These are phyloP conservation scores for Adrianichthys oophorus DNA, from an alignment of 2,797 vertebrate species.

Conservation along the genomic window DNA sequence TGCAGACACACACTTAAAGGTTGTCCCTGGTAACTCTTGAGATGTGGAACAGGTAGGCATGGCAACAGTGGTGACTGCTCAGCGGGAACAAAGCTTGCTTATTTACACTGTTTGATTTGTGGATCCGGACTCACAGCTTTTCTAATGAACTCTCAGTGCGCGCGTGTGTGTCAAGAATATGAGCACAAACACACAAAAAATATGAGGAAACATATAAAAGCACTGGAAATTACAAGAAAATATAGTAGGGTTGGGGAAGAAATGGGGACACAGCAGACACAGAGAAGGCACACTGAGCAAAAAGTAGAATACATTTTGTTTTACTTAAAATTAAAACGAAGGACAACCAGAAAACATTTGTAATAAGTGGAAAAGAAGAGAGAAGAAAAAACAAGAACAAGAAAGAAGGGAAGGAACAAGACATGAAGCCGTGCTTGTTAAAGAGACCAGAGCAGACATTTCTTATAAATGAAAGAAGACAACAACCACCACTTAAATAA, in stretches of 20 bases:
- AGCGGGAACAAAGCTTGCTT: slow-evolving; percentile 53
- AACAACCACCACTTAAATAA: too few relatives aligned
- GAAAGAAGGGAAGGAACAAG: slow-evolving; percentile 18
- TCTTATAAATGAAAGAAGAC: too few relatives aligned
- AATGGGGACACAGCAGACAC: background rate
- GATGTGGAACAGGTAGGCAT: slow-evolving; percentile 65
- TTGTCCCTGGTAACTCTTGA: slow-evolving; percentile 58
- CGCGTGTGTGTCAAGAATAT: background rate
- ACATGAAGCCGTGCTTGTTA: slow-evolving; percentile 3
- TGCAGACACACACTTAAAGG: slow-evolving; percentile 45
- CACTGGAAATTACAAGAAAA: background rate
- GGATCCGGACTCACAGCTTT: slow-evolving; percentile 51
- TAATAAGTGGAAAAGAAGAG: background rate
- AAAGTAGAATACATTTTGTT: background rate
- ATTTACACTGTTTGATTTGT: slow-evolving; percentile 74
- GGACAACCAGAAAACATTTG: background rate
- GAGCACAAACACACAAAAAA: background rate
- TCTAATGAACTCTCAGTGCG: slow-evolving; percentile 34
- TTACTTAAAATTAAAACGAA: background rate
- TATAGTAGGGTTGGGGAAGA: background rate
- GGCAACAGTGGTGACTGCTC: slow-evolving; percentile 51
- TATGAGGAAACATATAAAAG: background rate
- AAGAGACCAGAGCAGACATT: too few relatives aligned
- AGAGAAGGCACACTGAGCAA: background rate
- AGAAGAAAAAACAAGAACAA: slow-evolving; percentile 1